Evolutionary conservation across 2,797 vertebrate genomes (phyloP).

Genomic region (Thalassophryne amazonica): DNA sequence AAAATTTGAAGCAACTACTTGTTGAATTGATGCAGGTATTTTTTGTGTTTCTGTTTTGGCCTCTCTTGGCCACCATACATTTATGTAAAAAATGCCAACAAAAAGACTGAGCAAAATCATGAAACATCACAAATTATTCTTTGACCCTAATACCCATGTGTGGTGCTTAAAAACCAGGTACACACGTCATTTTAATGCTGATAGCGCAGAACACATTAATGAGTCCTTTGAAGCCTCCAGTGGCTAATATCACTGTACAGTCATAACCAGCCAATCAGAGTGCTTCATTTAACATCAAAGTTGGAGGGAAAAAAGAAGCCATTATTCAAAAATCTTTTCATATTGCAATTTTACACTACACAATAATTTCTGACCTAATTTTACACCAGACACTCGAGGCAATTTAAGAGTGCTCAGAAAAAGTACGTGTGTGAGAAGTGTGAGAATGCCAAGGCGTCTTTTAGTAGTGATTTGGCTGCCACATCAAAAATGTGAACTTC

Average conservation of each 20-base stretch:
- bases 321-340: slow-evolving; percentile 48
- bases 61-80: no score
- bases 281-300: slow-evolving; percentile 50
- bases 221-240: slow-evolving; percentile 52
- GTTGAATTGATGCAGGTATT: no score
- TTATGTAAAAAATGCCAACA: no score
- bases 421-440: neutral
- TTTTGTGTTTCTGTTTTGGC: no score
- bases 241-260: slow-evolving; percentile 45
- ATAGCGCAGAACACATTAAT: slow-evolving; percentile 29
- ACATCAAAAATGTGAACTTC: slow-evolving; percentile 19
- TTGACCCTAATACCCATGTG: slow-evolving; percentile 58
- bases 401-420: slow-evolving; percentile 20
- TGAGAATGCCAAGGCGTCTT: slow-evolving; percentile 7
- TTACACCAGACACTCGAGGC: slow-evolving; percentile 25
- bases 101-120: no score
- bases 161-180: slow-evolving; percentile 31
- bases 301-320: neutral
- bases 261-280: slow-evolving; percentile 39
- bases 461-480: slow-evolving; percentile 24
- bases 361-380: slow-evolving; percentile 59
- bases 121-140: slow-evolving; percentile 50
- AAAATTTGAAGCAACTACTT: no score
- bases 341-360: slow-evolving; percentile 45
- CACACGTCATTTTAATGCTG: slow-evolving; percentile 27